Conservation (phyloP, 2,888 invertebrate species). For the Scelioninae gen. 1 region DNA sequence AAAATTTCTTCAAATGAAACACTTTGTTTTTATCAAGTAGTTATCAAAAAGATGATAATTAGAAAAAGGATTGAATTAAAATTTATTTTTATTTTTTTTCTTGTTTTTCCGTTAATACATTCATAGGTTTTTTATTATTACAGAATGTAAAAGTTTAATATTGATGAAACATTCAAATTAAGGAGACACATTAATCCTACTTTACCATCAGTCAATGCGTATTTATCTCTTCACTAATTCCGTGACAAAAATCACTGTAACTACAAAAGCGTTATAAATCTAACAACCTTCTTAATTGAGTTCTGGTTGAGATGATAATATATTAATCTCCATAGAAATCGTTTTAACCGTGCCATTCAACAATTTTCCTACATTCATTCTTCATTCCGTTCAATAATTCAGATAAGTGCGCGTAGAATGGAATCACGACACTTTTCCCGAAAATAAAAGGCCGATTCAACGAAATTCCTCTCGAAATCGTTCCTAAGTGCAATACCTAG, state of each 20-base stretch:
- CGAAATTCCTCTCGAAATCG: constrained; percentile 38
- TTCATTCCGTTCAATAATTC: constrained; percentile 47
- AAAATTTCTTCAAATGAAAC: no score
- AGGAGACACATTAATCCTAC: no score
- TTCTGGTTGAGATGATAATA: constrained; percentile 6
- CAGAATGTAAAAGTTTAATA: no score
- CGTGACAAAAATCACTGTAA: background rate
- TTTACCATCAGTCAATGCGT: no score
- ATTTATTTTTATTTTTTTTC: no score
- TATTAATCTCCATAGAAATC: constrained; percentile 23
- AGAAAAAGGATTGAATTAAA: no score
- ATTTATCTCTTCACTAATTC: background rate
- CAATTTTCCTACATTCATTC: constrained; percentile 7
- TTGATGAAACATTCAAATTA: no score
- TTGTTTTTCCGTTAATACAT: no score
- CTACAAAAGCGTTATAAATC: background rate
- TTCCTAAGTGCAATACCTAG: constrained; percentile 54
- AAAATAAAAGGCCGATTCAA: constrained; percentile 51
- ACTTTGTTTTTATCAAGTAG: no score
- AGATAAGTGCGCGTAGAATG: constrained; percentile 28
- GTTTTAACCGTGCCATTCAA: constrained; percentile 16
- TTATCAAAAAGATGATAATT: no score
- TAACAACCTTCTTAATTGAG: background rate
- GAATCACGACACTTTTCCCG: constrained; percentile 29
- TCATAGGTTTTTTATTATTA: no score